A percentile compares a stretch with the other conserved stretches of the same genome.
Conservation (phyloP, 2,888 invertebrate genomes). For the Dioctria rufipes region DNA sequence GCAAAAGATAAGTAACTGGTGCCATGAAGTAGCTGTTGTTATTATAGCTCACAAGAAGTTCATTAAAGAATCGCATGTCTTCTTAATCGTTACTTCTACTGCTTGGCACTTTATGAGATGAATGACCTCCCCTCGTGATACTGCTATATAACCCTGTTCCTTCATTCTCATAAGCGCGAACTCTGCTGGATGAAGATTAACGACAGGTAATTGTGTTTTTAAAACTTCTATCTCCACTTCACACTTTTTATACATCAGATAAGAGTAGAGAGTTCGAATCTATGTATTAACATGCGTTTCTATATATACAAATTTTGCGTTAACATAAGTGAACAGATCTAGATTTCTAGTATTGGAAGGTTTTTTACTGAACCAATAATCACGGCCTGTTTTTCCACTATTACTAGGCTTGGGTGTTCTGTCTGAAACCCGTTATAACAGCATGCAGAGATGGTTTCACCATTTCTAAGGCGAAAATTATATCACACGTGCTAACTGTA, state of each 20-base stretch:
- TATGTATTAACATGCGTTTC: background rate
- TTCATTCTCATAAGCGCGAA: slow-evolving; percentile 4
- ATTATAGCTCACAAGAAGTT: background rate
- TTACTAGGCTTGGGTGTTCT: background rate
- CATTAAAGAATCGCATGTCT: background rate
- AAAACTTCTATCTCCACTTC: background rate
- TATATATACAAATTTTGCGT: background rate
- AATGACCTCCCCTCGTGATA: background rate
- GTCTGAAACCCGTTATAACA: background rate
- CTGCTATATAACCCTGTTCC: background rate
- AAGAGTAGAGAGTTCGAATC: background rate
- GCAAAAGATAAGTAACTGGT: background rate
- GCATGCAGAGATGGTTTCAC: background rate
- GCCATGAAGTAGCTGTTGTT: slow-evolving; percentile 9
- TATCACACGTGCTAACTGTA: background rate
- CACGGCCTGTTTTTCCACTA: no score
- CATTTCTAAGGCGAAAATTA: background rate
- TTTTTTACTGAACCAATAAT: no score
- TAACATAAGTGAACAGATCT: no score
- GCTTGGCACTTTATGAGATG: slow-evolving; percentile 9
- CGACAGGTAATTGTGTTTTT: no score
- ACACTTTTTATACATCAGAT: background rate
- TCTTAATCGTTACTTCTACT: background rate
- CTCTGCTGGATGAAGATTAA: background rate
- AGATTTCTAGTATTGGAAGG: no score